Evolutionary conservation across 2,888 invertebrate genomes (phyloP), one percentile per base, ranked within the genome.

Genomic region (Heliconius hortense): DNA sequence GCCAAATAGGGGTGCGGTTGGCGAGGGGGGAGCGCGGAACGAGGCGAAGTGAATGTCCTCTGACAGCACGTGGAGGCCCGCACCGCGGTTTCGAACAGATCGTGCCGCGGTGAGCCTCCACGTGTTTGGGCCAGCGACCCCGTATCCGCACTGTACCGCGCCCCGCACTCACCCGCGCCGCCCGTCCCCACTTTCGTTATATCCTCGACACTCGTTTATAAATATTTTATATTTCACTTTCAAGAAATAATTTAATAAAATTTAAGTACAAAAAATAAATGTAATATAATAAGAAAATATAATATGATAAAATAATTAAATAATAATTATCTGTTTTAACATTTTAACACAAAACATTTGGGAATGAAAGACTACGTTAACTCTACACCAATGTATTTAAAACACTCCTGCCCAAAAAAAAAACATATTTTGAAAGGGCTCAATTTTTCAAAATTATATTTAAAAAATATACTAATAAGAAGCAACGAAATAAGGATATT

Each of bases 101-200:
- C 76, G 79, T 79, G 87, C 91, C 93, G 88, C 89, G 88, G 94
- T 93, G 87, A 85, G 93, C 93, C 94, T 92, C 94, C 94, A 93
- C 93, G 93, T 92, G 93, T 87, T 83, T 86, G 85, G 89, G 89
- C 87, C 88, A 89, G 86, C 89, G 90, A 89, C 90, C 92, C 88
- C 83, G 86, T 83, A 83, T 83, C 85, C 85, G 85, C 86, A 83
- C 85, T 83, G 82, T 84, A 83, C 84, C 85, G 79, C 83, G 77
- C 81, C 81, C 84, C 82, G 83, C 86, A 77, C 85, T 86, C 86
- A 85, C 83, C 80, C 79, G 82, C 81, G 81, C 83, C 78, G 85
- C 85, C 85, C 86, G 83, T 82, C 84, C 82, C 83, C 83, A 84
- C 81, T 82, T 82, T 83, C 82, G 82, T 83, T 81, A 81, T 79